These are phyloP conservation scores for Leptinotarsa texana DNA, from an alignment of 1,140 invertebrate genomes.

Conservation along the genomic window DNA sequence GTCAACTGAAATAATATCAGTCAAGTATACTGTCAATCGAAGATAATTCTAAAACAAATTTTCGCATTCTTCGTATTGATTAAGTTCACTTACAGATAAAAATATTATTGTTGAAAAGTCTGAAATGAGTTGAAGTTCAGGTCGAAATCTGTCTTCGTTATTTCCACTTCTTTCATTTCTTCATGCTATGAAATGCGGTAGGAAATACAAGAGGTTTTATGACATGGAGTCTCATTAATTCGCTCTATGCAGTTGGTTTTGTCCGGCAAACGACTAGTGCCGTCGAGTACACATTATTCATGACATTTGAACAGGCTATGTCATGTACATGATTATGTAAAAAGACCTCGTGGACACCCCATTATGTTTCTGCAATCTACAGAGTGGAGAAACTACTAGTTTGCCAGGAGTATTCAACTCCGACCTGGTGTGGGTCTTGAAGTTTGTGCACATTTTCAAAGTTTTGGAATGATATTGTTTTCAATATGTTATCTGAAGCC, in stretches of 20 bases:
- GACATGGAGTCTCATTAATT: constrained; percentile 3
- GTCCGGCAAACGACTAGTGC: background rate
- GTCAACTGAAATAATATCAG: too few species aligned
- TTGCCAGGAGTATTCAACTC: background rate
- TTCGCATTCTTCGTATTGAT: too few species aligned
- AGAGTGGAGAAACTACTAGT: background rate
- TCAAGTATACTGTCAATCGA: too few species aligned
- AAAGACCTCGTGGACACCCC: background rate
- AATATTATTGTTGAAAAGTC: too few species aligned
- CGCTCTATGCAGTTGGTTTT: constrained; percentile 5
- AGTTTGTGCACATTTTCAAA: too few species aligned
- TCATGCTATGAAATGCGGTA: background rate
- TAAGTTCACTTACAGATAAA: too few species aligned
- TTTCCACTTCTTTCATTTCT: background rate
- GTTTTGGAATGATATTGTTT: too few species aligned
- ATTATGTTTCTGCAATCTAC: constrained; percentile 3
- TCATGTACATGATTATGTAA: background rate
- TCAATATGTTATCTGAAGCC: too few species aligned
- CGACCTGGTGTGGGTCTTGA: too few species aligned
- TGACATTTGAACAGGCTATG: constrained; percentile 3
- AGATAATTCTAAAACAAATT: too few species aligned
- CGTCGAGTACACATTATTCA: constrained; percentile 2
- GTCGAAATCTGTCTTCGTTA: background rate
- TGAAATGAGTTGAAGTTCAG: too few species aligned
- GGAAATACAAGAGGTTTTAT: constrained; percentile 8